Base-by-base conservation (phyloP, 2,888 invertebrate species). In the Cosmia pyralina region DNA sequence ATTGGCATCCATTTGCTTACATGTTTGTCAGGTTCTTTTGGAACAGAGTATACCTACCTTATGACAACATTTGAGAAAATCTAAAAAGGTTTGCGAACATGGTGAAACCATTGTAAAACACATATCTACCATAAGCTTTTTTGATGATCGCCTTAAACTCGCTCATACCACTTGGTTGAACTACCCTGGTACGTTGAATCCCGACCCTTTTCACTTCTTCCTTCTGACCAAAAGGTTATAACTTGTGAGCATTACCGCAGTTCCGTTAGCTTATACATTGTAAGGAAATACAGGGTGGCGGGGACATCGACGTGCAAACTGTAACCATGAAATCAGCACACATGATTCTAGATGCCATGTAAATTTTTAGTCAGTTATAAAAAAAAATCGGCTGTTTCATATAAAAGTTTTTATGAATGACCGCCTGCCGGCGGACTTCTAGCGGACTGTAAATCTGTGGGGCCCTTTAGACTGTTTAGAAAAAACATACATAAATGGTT, bases 41-140 rank as follows among this genome's bases (percentile, higher is more conserved):
- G 53, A 53, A 15, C 53, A 53, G 22, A 15, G 22, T 13, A 22
- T 0, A 22, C 13, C 22, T n/a, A 52, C 4, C 17, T 4, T 17
- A 3, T 17, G 44, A 17, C 7, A 46, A 19, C 2, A 48, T 28
- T 72, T 34, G 15, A 4, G 4, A 1, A 22, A 53, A 19, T n/a
- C 15, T 17, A 38, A 44, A 73, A 57, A 58, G 57, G 28, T 57
- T 48, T 41, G 15, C 4, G 34, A 48, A n/a, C 11, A 57, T 41
- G 10, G 10, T 15, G n/a, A 75, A 55, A 10, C 44, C 62, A 72
- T 63, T 41, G 28, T 34, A 22, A 55, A 73, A 75, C 55, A 19
- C n/a, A 48, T 75, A 48, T 75, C 64, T 17, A 65, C 28, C 28
- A 64, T 44, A 67, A 58, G 76, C 50, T 67, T 73, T 73, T 73